A percentile compares a stretch with the other conserved stretches of the same genome.
phyloP scores from a whole-genome alignment of 2,113 vertebrate species.

The Aegypius monachus region DNA sequence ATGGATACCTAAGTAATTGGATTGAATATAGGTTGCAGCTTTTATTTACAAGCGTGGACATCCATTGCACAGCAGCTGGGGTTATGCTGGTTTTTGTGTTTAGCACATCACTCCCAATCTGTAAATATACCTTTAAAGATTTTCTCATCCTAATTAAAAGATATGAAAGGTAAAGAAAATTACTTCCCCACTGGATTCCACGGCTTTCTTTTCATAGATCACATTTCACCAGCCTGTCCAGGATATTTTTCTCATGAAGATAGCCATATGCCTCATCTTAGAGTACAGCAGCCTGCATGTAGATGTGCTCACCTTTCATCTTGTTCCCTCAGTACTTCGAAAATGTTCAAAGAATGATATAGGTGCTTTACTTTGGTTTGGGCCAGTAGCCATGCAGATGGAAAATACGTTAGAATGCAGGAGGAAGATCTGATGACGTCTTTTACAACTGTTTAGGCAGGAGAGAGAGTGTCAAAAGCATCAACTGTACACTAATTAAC shows the following conservation, averaged over 20 bases:
- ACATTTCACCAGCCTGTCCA: not conserved
- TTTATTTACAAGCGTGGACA: not conserved
- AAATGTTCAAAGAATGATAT: not conserved
- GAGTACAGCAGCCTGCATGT: not conserved
- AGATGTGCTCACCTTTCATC: not conserved
- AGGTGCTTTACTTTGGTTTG: not conserved
- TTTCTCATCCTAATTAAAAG: not conserved
- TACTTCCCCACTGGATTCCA: not conserved
- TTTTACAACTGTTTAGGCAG: not conserved
- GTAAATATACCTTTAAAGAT: not conserved
- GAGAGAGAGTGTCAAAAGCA: not conserved
- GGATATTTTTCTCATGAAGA: not conserved
- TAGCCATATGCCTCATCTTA: not conserved
- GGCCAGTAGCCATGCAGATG: not conserved
- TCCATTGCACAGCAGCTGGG: not conserved
- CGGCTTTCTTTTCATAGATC: not conserved
- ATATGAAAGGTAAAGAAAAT: not conserved
- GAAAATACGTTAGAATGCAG: not conserved
- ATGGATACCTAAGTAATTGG: not conserved
- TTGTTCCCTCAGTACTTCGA: not conserved
- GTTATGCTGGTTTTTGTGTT: not conserved
- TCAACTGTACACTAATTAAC: not conserved
- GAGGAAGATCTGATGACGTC: not conserved
- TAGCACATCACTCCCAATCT: not conserved
- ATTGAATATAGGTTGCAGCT: not conserved